Conservation (phyloP, 2,797 vertebrate genomes). For the Oreochromis mossambicus region DNA sequence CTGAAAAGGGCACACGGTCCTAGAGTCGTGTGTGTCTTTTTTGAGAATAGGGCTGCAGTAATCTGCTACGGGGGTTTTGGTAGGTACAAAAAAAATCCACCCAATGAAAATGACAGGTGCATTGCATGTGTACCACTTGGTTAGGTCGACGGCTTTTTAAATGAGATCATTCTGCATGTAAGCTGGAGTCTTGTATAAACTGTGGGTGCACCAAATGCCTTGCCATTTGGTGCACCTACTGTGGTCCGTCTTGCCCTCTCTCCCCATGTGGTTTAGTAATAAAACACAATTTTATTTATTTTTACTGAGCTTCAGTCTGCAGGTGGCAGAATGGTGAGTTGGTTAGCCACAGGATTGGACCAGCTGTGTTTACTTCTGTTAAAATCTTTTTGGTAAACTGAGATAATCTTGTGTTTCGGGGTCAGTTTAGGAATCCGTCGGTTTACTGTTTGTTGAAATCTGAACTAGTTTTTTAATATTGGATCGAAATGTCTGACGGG, state of each 20-base stretch:
- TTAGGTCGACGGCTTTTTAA: neutral
- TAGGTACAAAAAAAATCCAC: neutral
- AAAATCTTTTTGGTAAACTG: neutral
- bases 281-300: constrained; percentile 10
- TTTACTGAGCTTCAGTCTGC: neutral
- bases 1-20: neutral
- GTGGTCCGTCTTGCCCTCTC: neutral
- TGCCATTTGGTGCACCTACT: constrained; percentile 22
- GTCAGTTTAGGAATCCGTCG: neutral
- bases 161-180: neutral
- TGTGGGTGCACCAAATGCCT: neutral
- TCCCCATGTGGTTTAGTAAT: neutral
- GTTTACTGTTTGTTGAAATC: neutral
- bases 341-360: neutral
- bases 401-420: neutral
- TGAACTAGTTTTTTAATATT: neutral
- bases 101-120: neutral
- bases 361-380: neutral
- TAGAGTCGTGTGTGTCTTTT: neutral
- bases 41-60: neutral
- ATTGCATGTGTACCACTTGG: neutral
- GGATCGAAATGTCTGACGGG: fast-evolving
- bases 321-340: neutral
- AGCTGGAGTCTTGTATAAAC: neutral
- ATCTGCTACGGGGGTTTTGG: neutral